These are phyloP conservation scores for Drosophila subobscura DNA, from an alignment of 1,140 invertebrate species.

Conservation along the genomic window DNA sequence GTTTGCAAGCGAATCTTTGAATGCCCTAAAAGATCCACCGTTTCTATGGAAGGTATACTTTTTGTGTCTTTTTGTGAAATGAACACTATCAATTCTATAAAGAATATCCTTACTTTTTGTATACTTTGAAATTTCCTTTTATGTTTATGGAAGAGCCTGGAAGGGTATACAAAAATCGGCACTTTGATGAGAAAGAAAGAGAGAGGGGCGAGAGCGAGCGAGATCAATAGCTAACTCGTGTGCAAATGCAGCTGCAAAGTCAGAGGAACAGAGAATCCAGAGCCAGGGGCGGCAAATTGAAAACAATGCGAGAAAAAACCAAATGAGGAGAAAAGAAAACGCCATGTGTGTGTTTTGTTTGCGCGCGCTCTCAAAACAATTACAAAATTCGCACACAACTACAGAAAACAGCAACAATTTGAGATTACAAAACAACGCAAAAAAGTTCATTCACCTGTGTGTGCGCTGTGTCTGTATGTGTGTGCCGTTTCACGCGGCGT, in stretches of 20 bases:
- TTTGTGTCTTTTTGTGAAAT: too few relatives aligned
- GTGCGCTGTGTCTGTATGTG: conserved; percentile 49
- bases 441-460: conserved; percentile 80
- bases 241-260: conserved; percentile 31
- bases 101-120: too few relatives aligned
- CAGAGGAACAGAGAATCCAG: not conserved
- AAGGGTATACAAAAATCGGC: conserved; percentile 9
- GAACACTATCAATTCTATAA: too few relatives aligned
- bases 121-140: too few relatives aligned
- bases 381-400: conserved; percentile 43
- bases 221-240: conserved; percentile 29
- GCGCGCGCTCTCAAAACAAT: conserved; percentile 56
- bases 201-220: not conserved
- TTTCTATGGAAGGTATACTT: too few relatives aligned
- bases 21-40: too few relatives aligned
- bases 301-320: conserved; percentile 4
- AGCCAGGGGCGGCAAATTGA: not conserved
- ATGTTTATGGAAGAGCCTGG: too few relatives aligned
- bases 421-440: conserved; percentile 78
- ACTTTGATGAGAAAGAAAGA: conserved; percentile 32
- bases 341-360: conserved; percentile 30
- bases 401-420: conserved; percentile 46
- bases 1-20: too few relatives aligned
- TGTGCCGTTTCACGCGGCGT: conserved; percentile 34
- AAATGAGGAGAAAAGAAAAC: conserved; percentile 4